These are phyloP conservation scores for Calonectris borealis DNA, from an alignment of 2,113 vertebrate species.

Conservation along the genomic window DNA sequence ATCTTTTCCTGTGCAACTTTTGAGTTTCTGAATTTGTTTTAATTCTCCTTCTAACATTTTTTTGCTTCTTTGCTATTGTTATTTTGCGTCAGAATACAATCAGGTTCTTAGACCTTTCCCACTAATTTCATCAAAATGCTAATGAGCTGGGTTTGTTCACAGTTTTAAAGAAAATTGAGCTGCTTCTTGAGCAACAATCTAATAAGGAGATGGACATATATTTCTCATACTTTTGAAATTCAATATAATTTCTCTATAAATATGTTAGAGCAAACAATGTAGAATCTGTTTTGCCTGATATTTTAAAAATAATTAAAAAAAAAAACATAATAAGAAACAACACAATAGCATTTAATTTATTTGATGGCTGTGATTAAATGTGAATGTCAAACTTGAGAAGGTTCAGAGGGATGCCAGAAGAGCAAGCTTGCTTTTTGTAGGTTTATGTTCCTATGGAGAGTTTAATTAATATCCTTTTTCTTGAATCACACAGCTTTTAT, in stretches of 20 bases:
- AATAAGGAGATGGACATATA: not conserved
- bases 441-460: not conserved
- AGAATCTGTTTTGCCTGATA: not conserved
- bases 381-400: not conserved
- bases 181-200: not conserved
- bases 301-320: not conserved
- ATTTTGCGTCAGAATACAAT: not conserved
- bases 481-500: not conserved
- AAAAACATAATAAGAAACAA: not conserved
- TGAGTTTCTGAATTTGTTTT: not conserved
- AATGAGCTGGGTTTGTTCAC: slow-evolving; percentile 24
- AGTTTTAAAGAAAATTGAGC: not conserved
- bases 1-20: not conserved
- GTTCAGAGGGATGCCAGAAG: not conserved
- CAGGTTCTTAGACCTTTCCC: not conserved
- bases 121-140: slow-evolving; percentile 53
- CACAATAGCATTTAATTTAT: not conserved
- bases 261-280: not conserved
- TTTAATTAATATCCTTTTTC: not conserved
- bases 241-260: not conserved
- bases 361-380: not conserved
- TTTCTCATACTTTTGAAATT: not conserved
- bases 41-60: not conserved
- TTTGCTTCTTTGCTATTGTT: not conserved
- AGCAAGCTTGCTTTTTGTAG: not conserved